Percentiles rank a stretch among this genome's conserved stretches.
phyloP scores from a whole-genome alignment of 1,140 invertebrate species.

The Philotrypesis tridentata region DNA sequence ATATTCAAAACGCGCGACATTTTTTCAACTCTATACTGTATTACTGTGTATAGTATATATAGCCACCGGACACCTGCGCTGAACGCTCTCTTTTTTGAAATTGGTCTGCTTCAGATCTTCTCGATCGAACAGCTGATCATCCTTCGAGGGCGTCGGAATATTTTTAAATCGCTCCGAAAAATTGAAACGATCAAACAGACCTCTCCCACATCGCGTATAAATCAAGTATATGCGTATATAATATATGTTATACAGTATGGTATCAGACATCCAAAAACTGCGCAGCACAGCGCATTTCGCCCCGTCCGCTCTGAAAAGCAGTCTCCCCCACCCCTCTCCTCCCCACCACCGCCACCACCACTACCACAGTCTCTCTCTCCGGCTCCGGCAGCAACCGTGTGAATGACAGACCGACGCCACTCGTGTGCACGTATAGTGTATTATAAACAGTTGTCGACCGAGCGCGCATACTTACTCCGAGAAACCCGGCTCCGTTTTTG shows the following conservation, averaged over 20 bases:
- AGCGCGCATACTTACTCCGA: background rate
- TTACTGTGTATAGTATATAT: too few species aligned
- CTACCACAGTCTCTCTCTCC: background rate
- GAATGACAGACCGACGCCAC: conserved; percentile 1
- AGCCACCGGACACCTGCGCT: too few species aligned
- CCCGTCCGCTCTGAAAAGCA: background rate
- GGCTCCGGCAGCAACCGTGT: background rate
- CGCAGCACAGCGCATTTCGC: background rate
- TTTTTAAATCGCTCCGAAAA: too few species aligned
- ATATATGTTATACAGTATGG: too few species aligned
- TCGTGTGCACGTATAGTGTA: background rate
- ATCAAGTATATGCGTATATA: too few species aligned
- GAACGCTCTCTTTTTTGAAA: too few species aligned
- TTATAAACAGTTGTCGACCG: background rate
- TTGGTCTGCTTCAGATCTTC: too few species aligned
- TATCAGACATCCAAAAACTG: background rate
- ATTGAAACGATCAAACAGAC: background rate
- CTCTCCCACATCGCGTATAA: too few species aligned
- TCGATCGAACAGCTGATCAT: too few species aligned
- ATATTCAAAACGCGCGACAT: too few species aligned
- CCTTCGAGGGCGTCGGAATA: too few species aligned
- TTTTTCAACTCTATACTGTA: too few species aligned
- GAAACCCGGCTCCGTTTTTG: background rate
- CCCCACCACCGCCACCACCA: background rate
- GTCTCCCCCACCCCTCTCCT: background rate